phyloP scores from a whole-genome alignment of 2,888 invertebrate species.

The Linnaemya vulpina region DNA sequence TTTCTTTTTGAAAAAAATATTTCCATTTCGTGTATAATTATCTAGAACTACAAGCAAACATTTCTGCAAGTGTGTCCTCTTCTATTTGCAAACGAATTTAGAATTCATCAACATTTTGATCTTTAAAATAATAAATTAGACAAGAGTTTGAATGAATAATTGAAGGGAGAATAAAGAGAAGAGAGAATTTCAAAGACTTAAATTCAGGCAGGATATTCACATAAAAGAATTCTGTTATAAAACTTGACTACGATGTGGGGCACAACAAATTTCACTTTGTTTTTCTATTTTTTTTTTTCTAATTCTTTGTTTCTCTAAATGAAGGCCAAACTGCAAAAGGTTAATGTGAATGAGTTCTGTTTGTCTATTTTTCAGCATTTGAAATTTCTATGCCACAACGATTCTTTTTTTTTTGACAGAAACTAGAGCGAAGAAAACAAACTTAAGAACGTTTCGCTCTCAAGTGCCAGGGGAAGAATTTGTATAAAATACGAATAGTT shows the following conservation, averaged over 20 bases:
- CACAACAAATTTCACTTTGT: constrained; percentile 13
- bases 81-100: neutral
- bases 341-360: neutral
- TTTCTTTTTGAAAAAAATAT: neutral
- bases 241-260: neutral
- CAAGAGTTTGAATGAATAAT: constrained; percentile 17
- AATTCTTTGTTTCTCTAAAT: neutral
- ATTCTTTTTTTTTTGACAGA: neutral
- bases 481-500: neutral
- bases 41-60: neutral
- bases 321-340: neutral
- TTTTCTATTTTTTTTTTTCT: neutral
- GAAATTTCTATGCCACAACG: neutral
- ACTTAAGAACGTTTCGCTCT: neutral
- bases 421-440: neutral
- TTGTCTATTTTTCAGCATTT: neutral
- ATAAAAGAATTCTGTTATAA: neutral
- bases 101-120: constrained; percentile 1
- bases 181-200: constrained; percentile 6
- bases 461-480: too few relatives aligned
- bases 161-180: neutral
- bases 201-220: constrained; percentile 12
- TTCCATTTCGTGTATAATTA: neutral
- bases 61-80: neutral
- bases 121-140: constrained; percentile 1